phyloP scores from a whole-genome alignment of 2,113 vertebrate genomes.

The Serinus canaria region DNA sequence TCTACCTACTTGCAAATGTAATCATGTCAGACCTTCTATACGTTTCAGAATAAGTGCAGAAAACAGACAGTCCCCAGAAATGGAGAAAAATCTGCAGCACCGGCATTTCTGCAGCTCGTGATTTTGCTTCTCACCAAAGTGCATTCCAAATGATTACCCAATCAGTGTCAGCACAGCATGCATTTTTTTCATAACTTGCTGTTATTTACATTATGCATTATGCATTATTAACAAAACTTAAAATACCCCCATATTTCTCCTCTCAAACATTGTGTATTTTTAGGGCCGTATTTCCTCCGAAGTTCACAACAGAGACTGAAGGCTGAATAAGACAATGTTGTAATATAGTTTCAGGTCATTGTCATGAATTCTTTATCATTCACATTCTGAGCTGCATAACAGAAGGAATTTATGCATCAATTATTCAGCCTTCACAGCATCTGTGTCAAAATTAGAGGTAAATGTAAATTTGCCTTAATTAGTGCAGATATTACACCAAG shows the following conservation, averaged over 20 bases:
- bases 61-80: background rate
- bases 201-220: background rate
- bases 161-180: background rate
- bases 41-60: background rate
- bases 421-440: background rate
- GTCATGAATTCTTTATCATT: background rate
- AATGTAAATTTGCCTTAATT: background rate
- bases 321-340: background rate
- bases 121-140: background rate
- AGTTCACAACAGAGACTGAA: background rate
- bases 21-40: background rate
- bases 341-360: background rate
- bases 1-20: background rate
- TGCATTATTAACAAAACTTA: background rate
- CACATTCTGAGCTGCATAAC: background rate
- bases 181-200: background rate
- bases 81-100: background rate
- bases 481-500: background rate
- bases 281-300: background rate
- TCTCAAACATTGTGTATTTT: background rate
- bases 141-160: background rate
- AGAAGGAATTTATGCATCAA: background rate
- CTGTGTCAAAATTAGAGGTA: background rate
- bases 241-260: background rate
- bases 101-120: background rate